Evolutionary conservation across 2,113 vertebrate species (phyloP), one percentile per base, ranked within the genome.

Genomic region (Thryonomys swinderianus): DNA sequence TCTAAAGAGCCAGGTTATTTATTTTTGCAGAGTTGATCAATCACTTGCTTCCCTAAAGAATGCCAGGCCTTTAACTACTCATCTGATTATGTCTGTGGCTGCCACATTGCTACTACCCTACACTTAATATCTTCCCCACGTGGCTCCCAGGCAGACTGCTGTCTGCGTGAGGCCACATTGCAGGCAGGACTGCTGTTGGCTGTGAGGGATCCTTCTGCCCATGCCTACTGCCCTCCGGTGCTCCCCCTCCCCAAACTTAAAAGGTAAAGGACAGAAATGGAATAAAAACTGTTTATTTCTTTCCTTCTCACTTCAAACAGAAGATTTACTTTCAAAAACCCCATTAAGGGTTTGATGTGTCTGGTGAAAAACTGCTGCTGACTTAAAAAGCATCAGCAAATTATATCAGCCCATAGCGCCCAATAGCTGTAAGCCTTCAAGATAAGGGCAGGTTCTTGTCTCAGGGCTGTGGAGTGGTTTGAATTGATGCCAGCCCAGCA

Each of bases 21-120:
- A 97, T 97, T 98, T 97, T 96, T 97, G 91, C 93, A 71, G 87
- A 76, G 93, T 97, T 97, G 97, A 98, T 98, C 98, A 98, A 98
- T 98, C 98, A 98, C 92, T 90, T 5, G 4, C 78, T 97, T 97
- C 98, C 98, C 98, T 95, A 91, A 97, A 98, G 98, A 97, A 98
- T 91, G 94, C 93, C 97, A 98, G 97, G 93, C 97, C 97, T 98
- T 98, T 97, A 98, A 96, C 97, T 97, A 98, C 98, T 97, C 98
- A 97, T 98, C 98, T 97, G 96, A 98, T 97, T 97, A 74, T n/a
- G 67, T 96, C 97, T 97, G 85, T n/a, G 42, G 66, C 92, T 95
- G 94, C 96, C 74, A 13, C 11, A 4, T 34, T 48, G 25, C 91
- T 71, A 82, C 92, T 61, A 90, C 59, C 88, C 91, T 30, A 17